A percentile compares a stretch with the other conserved stretches of the same genome.
These are phyloP conservation scores for Apteryx owenii DNA, from an alignment of 2,113 vertebrate species.

Conservation along the genomic window DNA sequence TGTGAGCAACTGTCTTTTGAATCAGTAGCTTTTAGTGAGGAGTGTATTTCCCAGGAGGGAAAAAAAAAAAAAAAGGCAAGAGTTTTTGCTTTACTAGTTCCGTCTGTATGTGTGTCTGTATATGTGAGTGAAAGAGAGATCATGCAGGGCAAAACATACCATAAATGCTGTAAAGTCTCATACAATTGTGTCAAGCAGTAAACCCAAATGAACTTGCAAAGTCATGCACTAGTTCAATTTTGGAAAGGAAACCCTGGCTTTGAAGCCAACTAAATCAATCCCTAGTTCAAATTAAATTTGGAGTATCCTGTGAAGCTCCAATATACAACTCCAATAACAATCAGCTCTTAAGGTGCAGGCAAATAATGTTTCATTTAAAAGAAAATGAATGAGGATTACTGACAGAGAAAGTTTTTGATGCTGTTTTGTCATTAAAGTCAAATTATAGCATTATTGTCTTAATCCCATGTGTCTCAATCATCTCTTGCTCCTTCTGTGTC, in stretches of 20 bases:
- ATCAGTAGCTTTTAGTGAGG: not conserved
- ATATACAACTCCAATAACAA: slow-evolving; percentile 75
- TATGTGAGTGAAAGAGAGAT: slow-evolving; percentile 36
- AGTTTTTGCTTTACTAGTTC: slow-evolving; percentile 33
- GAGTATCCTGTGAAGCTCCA: slow-evolving; percentile 74
- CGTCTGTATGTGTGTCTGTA: not conserved
- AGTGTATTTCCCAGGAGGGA: not conserved
- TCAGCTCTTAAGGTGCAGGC: slow-evolving; percentile 71
- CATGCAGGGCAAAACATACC: slow-evolving; percentile 55
- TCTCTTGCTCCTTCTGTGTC: not conserved
- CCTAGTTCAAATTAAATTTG: slow-evolving; percentile 82
- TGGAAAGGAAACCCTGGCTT: slow-evolving; percentile 73
- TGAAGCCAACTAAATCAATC: slow-evolving; percentile 81
- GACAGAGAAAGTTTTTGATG: slow-evolving; percentile 73
- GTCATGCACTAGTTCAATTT: slow-evolving; percentile 77
- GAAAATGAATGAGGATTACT: slow-evolving; percentile 77
- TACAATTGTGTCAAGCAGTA: slow-evolving; percentile 65
- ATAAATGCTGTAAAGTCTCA: slow-evolving; percentile 71
- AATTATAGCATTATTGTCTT: slow-evolving; percentile 70
- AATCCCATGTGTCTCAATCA: slow-evolving; percentile 66
- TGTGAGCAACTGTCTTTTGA: not conserved
- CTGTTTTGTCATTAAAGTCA: slow-evolving; percentile 77
- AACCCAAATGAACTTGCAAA: slow-evolving; percentile 79
- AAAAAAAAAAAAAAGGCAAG: not conserved
- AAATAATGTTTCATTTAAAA: slow-evolving; percentile 81